Base-by-base conservation (phyloP, 2,113 vertebrate genomes). In the Gallinago media region DNA sequence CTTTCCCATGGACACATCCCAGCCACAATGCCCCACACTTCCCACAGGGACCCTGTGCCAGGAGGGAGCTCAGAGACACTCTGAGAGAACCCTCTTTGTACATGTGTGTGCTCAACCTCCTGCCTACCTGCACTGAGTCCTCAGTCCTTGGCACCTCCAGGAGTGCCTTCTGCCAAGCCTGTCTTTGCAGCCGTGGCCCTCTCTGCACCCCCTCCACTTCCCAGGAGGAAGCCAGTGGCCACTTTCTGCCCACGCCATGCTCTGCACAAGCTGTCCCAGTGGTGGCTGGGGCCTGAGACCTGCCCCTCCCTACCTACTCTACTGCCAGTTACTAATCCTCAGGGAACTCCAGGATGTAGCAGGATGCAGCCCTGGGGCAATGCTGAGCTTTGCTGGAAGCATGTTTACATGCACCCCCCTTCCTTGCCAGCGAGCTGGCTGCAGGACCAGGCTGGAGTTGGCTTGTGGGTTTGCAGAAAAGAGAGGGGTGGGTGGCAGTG, bases 1-100 rank as follows among this genome's bases (percentile, higher is more conserved):
- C 36, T 84, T 84, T 63, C 38, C 70, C 47, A 21, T 1, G 2
- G 42, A 22, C 26, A 20, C 31, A n/a, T 66, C n/a, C 36, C 78
- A 83, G 49, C n/a, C 36, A 23, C 1, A 2, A 68, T 26, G 11
- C 8, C 2, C 13, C 1, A 0, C 16, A 1, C 55, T 36, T 83
- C 9, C 47, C 5, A 0, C 27, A 15, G 58, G 26, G 34, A 40
- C 21, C 12, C 25, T 52, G 56, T 58, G 46, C 50, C 6, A 1
- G 27, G 40, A 85, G 71, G 49, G 46, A 72, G 29, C 29, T 78
- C 2, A 2, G 77, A 81, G 20, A 40, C 46, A n/a, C 63, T 22
- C 70, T 47, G 32, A 55, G 49, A 36, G n/a, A 61, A 3, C n/a
- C 54, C 22, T 7, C 36, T 38, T 54, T 49, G 31, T n/a, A 16